phyloP scores from a whole-genome alignment of 2,888 invertebrate genomes.

The Boloria euphrosyne region DNA sequence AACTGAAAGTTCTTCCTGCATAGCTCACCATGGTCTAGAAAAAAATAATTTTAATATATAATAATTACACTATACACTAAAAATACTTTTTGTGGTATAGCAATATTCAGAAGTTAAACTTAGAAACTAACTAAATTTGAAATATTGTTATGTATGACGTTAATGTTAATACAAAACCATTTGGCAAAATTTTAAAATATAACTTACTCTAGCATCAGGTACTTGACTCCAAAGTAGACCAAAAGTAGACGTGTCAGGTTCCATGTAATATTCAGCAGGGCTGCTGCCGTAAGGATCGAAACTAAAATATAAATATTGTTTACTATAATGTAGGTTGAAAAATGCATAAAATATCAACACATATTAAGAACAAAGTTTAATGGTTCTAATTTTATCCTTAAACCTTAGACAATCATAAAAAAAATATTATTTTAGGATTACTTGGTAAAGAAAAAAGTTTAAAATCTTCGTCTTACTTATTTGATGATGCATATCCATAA shows the following conservation, averaged over 20 bases:
- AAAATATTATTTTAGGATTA: background rate
- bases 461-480: slow-evolving; percentile 51
- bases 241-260: slow-evolving; percentile 65
- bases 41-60: slow-evolving; percentile 5
- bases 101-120: too few species aligned
- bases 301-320: slow-evolving; percentile 44
- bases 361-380: too few species aligned
- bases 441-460: background rate
- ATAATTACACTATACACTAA: background rate
- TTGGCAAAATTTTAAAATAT: slow-evolving; percentile 19
- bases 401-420: background rate
- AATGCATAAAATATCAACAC: too few species aligned
- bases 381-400: background rate
- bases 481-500: slow-evolving; percentile 58
- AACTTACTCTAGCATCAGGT: slow-evolving; percentile 68
- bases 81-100: background rate
- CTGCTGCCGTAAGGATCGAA: slow-evolving; percentile 64
- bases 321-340: too few species aligned
- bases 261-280: slow-evolving; percentile 54
- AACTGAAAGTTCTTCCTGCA: slow-evolving; percentile 62
- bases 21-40: slow-evolving; percentile 68
- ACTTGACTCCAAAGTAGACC: slow-evolving; percentile 73
- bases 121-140: too few species aligned
- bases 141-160: too few species aligned
- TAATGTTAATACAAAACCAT: too few species aligned